phyloP scores from a whole-genome alignment of 2,113 vertebrate species.

The Macrotus californicus region DNA sequence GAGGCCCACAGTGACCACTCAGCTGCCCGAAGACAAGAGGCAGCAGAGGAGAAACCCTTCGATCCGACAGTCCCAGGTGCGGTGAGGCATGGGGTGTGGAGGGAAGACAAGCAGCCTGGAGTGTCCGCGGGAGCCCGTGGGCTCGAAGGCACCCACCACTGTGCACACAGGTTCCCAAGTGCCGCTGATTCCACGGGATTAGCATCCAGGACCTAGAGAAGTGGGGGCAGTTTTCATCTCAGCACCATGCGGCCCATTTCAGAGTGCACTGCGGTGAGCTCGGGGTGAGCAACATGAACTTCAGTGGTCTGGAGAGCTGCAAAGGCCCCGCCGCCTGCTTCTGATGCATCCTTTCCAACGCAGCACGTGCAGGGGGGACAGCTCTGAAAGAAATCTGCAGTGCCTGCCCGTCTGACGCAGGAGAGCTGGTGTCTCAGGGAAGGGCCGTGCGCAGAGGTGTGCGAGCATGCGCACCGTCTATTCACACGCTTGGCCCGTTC shows the following conservation, averaged over 20 bases:
- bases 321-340: background rate
- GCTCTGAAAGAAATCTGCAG: background rate
- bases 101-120: background rate
- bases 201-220: background rate
- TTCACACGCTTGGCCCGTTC: background rate
- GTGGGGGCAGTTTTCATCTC: accelerated
- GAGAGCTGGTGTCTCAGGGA: background rate
- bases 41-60: background rate
- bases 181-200: accelerated
- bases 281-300: background rate
- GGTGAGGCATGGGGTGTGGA: accelerated
- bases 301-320: no score
- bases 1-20: background rate
- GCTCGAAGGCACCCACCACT: background rate
- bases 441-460: background rate
- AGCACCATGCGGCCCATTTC: background rate
- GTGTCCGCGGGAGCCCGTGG: background rate
- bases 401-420: background rate
- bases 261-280: background rate
- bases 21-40: background rate
- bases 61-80: background rate
- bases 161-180: background rate
- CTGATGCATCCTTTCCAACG: background rate
- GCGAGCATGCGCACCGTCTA: background rate
- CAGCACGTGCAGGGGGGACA: background rate